phyloP scores from a whole-genome alignment of 2,888 invertebrate species.

The Diachrysia chrysitis region DNA sequence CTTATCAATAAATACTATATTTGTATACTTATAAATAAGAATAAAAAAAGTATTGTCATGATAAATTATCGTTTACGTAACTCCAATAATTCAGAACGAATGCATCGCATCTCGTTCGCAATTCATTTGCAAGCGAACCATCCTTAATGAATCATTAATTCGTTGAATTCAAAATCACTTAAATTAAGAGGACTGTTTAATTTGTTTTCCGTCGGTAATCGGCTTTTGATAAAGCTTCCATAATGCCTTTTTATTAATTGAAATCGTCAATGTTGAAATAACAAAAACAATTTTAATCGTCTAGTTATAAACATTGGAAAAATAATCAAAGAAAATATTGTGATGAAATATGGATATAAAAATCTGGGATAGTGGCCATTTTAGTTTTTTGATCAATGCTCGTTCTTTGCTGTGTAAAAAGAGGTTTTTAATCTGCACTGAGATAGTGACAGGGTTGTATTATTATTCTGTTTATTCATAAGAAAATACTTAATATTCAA shows the following conservation, averaged over 20 bases:
- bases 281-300: neutral
- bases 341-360: too few relatives aligned
- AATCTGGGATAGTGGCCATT: too few relatives aligned
- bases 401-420: too few relatives aligned
- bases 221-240: neutral
- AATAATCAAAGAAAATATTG: too few relatives aligned
- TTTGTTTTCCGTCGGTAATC: neutral
- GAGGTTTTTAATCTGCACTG: too few relatives aligned
- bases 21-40: too few relatives aligned
- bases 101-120: neutral
- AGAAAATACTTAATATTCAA: too few relatives aligned
- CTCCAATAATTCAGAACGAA: neutral
- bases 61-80: neutral
- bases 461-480: too few relatives aligned
- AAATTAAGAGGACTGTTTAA: neutral
- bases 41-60: neutral
- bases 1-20: too few relatives aligned
- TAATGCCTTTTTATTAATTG: neutral
- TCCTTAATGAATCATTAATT: slow-evolving; percentile 3
- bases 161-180: neutral
- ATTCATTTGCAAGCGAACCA: neutral
- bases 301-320: too few relatives aligned
- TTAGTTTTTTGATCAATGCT: too few relatives aligned
- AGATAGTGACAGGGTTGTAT: too few relatives aligned
- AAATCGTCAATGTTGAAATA: neutral